Conservation (phyloP, 1,140 invertebrate genomes). For the Bactericera cockerelli region DNA sequence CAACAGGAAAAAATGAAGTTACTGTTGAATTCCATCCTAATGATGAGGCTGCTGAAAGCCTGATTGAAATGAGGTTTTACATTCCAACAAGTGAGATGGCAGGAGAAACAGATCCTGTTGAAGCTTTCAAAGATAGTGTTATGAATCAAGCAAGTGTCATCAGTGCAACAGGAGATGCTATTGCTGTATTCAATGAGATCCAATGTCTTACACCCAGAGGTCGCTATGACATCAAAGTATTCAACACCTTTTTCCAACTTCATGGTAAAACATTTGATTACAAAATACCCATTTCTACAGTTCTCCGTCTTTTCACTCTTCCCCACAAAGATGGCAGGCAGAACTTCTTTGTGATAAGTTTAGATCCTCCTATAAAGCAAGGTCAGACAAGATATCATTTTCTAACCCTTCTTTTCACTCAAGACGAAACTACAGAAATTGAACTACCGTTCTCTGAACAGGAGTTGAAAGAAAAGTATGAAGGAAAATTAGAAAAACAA, state of each 20-base stretch:
- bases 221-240: slow-evolving; percentile 99
- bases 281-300: slow-evolving; percentile 95
- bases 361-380: slow-evolving; percentile 99
- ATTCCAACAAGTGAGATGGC: slow-evolving; percentile 75
- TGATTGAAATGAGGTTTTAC: slow-evolving; percentile 96
- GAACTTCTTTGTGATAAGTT: slow-evolving; percentile 96
- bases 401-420: slow-evolving; percentile 83
- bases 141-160: slow-evolving; percentile 96
- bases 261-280: slow-evolving; percentile 99
- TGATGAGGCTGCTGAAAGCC: slow-evolving; percentile 90
- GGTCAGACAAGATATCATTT: slow-evolving; percentile 96
- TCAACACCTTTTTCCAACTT: slow-evolving; percentile 91
- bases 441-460: slow-evolving; percentile 83
- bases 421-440: slow-evolving; percentile 67
- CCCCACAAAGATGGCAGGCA: slow-evolving; percentile 97
- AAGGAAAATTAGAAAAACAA: slow-evolving; percentile 82
- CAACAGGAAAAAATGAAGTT: slow-evolving; percentile 96
- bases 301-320: slow-evolving; percentile 82
- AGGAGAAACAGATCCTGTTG: slow-evolving; percentile 77
- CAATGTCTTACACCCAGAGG: slow-evolving; percentile 97
- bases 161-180: slow-evolving; percentile 91
- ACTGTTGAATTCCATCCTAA: slow-evolving; percentile 98
- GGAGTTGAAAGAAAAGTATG: slow-evolving; percentile 86
- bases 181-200: slow-evolving; percentile 91
- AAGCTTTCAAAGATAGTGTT: slow-evolving; percentile 89